Evolutionary conservation across 1,140 invertebrate genomes (phyloP).

Genomic region (Drosophila chauvacae): DNA sequence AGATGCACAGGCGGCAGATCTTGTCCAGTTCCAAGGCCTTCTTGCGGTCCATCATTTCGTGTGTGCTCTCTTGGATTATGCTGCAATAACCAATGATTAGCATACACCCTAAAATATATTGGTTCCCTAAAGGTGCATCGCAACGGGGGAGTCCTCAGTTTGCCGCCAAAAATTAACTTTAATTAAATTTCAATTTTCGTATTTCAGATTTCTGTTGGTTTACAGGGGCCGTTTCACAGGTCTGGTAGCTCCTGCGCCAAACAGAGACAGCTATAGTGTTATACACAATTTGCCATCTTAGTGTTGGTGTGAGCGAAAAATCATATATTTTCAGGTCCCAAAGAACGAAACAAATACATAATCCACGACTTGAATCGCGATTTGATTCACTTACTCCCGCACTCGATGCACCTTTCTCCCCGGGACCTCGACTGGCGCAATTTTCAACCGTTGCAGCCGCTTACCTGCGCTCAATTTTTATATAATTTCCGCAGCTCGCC

Average conservation of each 20-base stretch:
- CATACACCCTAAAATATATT: neutral
- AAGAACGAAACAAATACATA: conserved; percentile 63
- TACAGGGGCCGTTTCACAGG: conserved; percentile 12
- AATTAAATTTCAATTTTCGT: conserved; percentile 9
- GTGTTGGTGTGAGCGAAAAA: conserved; percentile 77
- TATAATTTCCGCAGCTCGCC: conserved; percentile 63
- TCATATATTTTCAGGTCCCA: conserved; percentile 65
- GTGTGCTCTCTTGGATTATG: neutral
- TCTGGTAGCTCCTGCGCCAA: conserved; percentile 45
- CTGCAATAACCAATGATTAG: conserved; percentile 1
- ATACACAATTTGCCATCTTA: conserved; percentile 71
- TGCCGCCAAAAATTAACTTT: conserved; percentile 29
- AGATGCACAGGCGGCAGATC: conserved; percentile 87
- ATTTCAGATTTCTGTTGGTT: conserved; percentile 1
- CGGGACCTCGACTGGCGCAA: conserved; percentile 5
- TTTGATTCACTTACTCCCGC: conserved; percentile 42
- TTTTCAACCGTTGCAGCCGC: neutral
- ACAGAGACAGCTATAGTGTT: conserved; percentile 62
- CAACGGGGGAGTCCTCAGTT: neutral
- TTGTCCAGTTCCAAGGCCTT: conserved; percentile 85
- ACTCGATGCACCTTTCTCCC: conserved; percentile 34
- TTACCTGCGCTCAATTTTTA: conserved; percentile 68
- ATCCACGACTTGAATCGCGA: conserved; percentile 29
- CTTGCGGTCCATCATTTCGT: conserved; percentile 75
- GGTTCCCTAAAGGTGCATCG: conserved; percentile 11